Conservation (phyloP, 1,140 invertebrate species). For the Drosophila aff. region DNA sequence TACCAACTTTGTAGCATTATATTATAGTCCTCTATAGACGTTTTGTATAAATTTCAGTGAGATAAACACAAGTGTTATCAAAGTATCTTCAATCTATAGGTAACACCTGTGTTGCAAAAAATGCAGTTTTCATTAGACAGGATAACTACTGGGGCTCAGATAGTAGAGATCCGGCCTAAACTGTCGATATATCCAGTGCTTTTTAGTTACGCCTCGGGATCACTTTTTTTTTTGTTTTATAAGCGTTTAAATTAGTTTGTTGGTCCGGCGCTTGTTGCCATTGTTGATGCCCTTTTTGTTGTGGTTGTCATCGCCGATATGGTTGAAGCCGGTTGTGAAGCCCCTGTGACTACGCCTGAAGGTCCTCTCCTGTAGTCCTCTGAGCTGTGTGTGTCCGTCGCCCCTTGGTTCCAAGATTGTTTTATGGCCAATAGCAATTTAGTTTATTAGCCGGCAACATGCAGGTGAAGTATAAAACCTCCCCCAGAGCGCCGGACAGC, state of each 20-base stretch:
- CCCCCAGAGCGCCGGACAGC: not conserved
- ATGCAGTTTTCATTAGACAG: not conserved
- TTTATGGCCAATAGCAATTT: constrained; percentile 66
- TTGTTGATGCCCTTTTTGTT: constrained; percentile 3
- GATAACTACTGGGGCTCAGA: not conserved
- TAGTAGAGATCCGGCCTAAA: not conserved
- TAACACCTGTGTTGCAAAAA: not conserved
- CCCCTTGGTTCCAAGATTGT: constrained; percentile 53
- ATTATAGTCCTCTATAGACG: not conserved
- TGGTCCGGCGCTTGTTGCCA: constrained; percentile 25
- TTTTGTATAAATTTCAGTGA: not conserved
- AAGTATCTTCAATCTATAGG: too few species aligned
- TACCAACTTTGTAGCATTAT: not conserved
- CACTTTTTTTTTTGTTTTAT: constrained; percentile 36
- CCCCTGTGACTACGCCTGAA: not conserved
- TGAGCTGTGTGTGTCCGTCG: constrained; percentile 43
- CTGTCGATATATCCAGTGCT: constrained; percentile 1
- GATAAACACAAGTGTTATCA: not conserved
- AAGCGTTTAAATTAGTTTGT: constrained; percentile 59
- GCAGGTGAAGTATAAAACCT: constrained; percentile 49
- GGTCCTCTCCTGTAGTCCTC: constrained; percentile 1
- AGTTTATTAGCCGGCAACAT: constrained; percentile 69
- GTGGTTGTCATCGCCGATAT: constrained; percentile 15
- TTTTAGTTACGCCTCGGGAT: constrained; percentile 5
- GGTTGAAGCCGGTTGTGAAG: constrained; percentile 7